Percentiles rank a stretch among this genome's conserved stretches.
phyloP scores from a whole-genome alignment of 2,113 vertebrate genomes.

The Tringa solitaria region DNA sequence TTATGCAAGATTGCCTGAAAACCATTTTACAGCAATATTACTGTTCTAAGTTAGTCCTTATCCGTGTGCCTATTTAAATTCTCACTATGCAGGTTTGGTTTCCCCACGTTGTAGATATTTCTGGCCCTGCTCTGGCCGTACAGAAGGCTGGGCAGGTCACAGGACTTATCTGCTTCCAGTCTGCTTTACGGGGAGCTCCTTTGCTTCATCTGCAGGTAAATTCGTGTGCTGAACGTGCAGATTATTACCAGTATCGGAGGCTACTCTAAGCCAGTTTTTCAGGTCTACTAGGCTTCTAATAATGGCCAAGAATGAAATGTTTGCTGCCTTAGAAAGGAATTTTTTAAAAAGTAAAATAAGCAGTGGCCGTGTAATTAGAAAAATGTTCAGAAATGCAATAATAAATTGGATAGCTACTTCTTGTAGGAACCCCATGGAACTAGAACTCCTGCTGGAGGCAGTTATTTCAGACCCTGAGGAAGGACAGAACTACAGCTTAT shows the following conservation, averaged over 20 bases:
- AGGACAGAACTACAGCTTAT: not conserved
- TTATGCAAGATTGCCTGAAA: not conserved
- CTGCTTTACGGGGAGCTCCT: not conserved
- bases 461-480: not conserved
- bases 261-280: not conserved
- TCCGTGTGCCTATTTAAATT: not conserved
- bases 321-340: not conserved
- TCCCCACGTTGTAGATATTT: not conserved
- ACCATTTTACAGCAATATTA: not conserved
- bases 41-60: fast-evolving
- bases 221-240: not conserved
- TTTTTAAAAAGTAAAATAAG: not conserved
- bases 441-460: not conserved
- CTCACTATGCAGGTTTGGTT: not conserved
- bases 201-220: not conserved
- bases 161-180: not conserved
- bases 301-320: not conserved
- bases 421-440: not conserved
- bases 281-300: not conserved
- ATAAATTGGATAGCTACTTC: not conserved
- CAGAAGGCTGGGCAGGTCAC: not conserved
- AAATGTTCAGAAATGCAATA: not conserved
- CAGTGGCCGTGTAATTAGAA: not conserved
- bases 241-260: not conserved
- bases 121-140: not conserved